Evolutionary conservation across 2,888 invertebrate species (phyloP).

Genomic region (Heliconius erato): DNA sequence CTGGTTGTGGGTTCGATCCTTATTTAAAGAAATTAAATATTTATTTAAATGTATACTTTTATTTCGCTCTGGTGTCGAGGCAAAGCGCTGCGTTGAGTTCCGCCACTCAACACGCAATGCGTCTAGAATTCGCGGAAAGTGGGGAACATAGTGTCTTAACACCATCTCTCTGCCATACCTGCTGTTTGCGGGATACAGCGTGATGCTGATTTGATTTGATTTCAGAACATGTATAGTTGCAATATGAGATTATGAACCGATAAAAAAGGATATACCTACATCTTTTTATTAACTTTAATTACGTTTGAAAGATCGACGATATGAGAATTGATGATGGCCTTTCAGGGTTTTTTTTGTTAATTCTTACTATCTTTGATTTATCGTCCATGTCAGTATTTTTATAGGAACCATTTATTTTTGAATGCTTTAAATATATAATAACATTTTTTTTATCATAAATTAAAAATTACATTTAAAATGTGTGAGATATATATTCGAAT

Average conservation of each 20-base stretch:
- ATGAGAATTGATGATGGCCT: constrained; percentile 20
- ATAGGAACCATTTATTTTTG: neutral
- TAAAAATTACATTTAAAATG: neutral
- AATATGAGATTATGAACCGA: constrained; percentile 5
- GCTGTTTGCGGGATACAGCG: too few species aligned
- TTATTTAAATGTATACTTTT: too few species aligned
- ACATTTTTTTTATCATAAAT: neutral
- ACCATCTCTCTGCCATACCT: too few species aligned
- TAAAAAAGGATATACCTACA: constrained; percentile 10
- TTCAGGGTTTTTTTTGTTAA: neutral
- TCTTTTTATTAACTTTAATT: constrained; percentile 33
- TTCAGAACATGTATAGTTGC: neutral
- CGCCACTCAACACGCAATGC: too few species aligned
- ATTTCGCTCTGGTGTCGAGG: too few species aligned
- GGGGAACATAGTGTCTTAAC: too few species aligned
- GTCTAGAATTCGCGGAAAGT: too few species aligned
- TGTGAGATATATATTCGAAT: neutral
- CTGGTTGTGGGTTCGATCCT: too few species aligned
- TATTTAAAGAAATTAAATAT: too few species aligned
- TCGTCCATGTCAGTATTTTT: constrained; percentile 2
- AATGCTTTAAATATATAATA: neutral
- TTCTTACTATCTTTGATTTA: constrained; percentile 14
- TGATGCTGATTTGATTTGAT: too few species aligned
- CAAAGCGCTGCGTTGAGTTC: too few species aligned
- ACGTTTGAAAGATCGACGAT: constrained; percentile 21